A percentile compares a stretch with the other conserved stretches of the same genome.
These are phyloP conservation scores for Cordilura impudica DNA, from an alignment of 2,888 invertebrate genomes.

Conservation along the genomic window DNA sequence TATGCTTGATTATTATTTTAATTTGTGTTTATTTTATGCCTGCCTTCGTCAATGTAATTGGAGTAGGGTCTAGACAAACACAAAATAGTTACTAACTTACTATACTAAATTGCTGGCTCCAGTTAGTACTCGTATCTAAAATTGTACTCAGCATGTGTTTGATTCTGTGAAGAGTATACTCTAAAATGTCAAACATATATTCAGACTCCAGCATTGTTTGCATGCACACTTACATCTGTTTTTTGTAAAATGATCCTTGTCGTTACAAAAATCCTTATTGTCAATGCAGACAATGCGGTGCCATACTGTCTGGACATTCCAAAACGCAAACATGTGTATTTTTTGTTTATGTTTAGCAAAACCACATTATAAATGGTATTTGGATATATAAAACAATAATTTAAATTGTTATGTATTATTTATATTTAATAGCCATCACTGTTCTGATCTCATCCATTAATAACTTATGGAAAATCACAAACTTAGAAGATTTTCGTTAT, in stretches of 20 bases:
- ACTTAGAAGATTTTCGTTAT: too few relatives aligned
- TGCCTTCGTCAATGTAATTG: constrained; percentile 26
- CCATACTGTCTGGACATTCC: constrained; percentile 62
- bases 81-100: constrained; percentile 63
- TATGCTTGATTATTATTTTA: not conserved
- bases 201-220: not conserved
- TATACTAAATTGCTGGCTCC: not conserved
- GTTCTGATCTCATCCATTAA: too few relatives aligned
- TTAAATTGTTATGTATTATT: too few relatives aligned
- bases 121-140: constrained; percentile 28
- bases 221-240: constrained; percentile 23
- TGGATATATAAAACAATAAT: too few relatives aligned
- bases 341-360: not conserved
- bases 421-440: too few relatives aligned
- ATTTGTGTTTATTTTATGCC: not conserved
- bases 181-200: not conserved
- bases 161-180: not conserved
- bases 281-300: constrained; percentile 59
- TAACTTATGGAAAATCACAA: too few relatives aligned
- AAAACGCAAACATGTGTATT: constrained; percentile 5
- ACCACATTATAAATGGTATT: not conserved
- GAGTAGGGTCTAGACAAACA: constrained; percentile 29
- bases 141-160: constrained; percentile 40
- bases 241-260: constrained; percentile 68
- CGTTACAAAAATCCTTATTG: constrained; percentile 23